phyloP scores from a whole-genome alignment of 2,888 invertebrate genomes.

The Macaria notata region DNA sequence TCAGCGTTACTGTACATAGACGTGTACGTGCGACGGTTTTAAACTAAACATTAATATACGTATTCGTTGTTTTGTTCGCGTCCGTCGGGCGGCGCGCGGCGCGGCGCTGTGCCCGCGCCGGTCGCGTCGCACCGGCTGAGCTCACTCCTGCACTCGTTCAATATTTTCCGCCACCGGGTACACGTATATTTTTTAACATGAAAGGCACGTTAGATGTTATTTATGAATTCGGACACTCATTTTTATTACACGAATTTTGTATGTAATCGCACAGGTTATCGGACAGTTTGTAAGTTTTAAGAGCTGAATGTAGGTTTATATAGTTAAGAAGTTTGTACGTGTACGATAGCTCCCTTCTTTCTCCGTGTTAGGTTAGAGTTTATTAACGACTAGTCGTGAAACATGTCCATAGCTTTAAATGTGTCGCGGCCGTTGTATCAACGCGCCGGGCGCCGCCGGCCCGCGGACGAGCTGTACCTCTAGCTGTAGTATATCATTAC shows the following conservation, averaged over 20 bases:
- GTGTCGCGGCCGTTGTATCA: slow-evolving; percentile 79
- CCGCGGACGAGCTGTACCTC: slow-evolving; percentile 72
- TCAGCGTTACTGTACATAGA: slow-evolving; percentile 72
- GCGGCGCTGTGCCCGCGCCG: slow-evolving; percentile 35
- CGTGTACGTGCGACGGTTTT: slow-evolving; percentile 66
- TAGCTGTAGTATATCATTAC: slow-evolving; percentile 79
- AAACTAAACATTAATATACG: slow-evolving; percentile 58
- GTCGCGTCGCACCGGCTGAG: slow-evolving; percentile 59
- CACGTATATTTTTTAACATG: slow-evolving; percentile 69
- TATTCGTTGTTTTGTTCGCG: slow-evolving; percentile 73
- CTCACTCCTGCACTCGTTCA: slow-evolving; percentile 74
- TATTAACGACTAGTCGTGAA: slow-evolving; percentile 72
- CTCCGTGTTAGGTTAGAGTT: slow-evolving; percentile 76
- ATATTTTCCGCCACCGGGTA: slow-evolving; percentile 64
- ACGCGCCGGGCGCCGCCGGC: slow-evolving; percentile 67
- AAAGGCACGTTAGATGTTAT: slow-evolving; percentile 68
- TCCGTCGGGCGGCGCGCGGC: slow-evolving; percentile 57
- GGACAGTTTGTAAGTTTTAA: slow-evolving; percentile 71
- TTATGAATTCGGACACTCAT: slow-evolving; percentile 69
- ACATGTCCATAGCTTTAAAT: slow-evolving; percentile 82
- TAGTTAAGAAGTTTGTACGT: slow-evolving; percentile 74
- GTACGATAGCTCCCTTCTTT: slow-evolving; percentile 74
- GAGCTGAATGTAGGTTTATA: slow-evolving; percentile 70
- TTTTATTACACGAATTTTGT: slow-evolving; percentile 74
- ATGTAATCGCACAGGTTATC: slow-evolving; percentile 74